Conservation (phyloP, 2,888 invertebrate species). For the Xiphydria camelus region DNA sequence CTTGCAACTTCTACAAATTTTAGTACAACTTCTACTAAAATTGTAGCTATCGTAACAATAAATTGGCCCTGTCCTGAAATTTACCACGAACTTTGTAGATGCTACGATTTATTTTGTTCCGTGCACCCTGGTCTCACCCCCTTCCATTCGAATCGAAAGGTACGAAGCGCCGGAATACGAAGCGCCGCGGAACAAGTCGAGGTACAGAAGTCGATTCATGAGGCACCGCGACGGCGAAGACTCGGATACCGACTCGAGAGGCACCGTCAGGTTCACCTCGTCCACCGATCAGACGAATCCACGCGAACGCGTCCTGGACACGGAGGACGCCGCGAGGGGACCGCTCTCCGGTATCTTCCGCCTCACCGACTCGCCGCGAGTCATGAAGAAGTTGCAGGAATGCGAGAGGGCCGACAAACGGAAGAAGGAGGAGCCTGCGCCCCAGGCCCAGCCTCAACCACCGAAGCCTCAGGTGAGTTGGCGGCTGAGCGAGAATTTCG, state of each 20-base stretch:
- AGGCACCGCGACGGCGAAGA: slow-evolving; percentile 71
- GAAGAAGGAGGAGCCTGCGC: slow-evolving; percentile 74
- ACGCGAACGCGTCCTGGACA: slow-evolving; percentile 78
- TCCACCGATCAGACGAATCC: slow-evolving; percentile 42
- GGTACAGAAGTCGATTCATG: slow-evolving; percentile 57
- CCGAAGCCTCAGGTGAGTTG: slow-evolving; percentile 63
- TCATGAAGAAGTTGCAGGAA: slow-evolving; percentile 86
- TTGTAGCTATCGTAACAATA: too few relatives aligned
- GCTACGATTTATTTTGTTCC: too few relatives aligned
- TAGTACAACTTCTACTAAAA: too few relatives aligned
- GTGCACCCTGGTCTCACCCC: too few relatives aligned
- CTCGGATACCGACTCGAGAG: slow-evolving; percentile 73
- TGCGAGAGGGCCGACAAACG: slow-evolving; percentile 71
- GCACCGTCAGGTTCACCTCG: slow-evolving; percentile 66
- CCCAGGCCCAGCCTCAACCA: slow-evolving; percentile 63
- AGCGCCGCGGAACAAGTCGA: slow-evolving; percentile 51
- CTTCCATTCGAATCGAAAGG: slow-evolving; percentile 23
- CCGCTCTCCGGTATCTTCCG: slow-evolving; percentile 89
- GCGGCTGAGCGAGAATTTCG: too few relatives aligned
- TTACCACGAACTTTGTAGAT: too few relatives aligned
- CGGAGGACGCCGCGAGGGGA: slow-evolving; percentile 83
- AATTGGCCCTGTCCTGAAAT: too few relatives aligned
- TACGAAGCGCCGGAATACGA: slow-evolving; percentile 55
- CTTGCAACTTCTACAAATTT: too few relatives aligned
- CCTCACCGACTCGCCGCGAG: slow-evolving; percentile 83